Evolutionary conservation across 2,797 vertebrate genomes (phyloP).

Genomic region (Lagocephalus sceleratus): DNA sequence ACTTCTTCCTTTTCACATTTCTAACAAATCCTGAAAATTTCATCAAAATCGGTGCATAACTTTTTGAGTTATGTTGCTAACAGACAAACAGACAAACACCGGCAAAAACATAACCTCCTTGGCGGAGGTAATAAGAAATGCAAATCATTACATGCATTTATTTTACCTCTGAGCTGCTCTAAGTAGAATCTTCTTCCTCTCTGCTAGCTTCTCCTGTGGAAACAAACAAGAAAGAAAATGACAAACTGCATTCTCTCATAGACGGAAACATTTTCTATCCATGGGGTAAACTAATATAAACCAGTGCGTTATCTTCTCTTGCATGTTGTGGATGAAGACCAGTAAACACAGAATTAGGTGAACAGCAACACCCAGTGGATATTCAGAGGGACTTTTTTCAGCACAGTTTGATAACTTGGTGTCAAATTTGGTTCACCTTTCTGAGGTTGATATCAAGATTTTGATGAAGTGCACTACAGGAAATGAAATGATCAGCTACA

Average conservation of each 20-base stretch:
- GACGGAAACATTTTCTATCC: conserved; percentile 26
- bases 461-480: too few species aligned
- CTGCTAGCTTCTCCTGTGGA: conserved; percentile 76
- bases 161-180: conserved; percentile 85
- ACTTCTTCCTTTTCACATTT: too few species aligned
- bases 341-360: conserved; percentile 20
- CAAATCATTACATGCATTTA: conserved; percentile 6
- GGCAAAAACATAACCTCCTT: too few species aligned
- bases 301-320: conserved; percentile 8
- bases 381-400: conserved; percentile 6
- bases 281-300: background rate
- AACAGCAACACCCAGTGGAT: conserved; percentile 67
- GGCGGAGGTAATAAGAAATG: conserved; percentile 1
- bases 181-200: conserved; percentile 82
- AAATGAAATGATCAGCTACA: too few species aligned
- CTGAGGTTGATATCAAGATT: too few species aligned
- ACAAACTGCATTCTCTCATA: conserved; percentile 17
- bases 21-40: too few species aligned
- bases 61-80: too few species aligned
- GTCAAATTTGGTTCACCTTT: too few species aligned
- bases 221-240: conserved; percentile 31
- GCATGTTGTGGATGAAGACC: conserved; percentile 5
- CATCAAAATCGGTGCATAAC: too few species aligned
- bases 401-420: too few species aligned
- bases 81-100: too few species aligned